Evolutionary conservation across 2,797 vertebrate species (phyloP).

Genomic region (Galagoides demidoff): DNA sequence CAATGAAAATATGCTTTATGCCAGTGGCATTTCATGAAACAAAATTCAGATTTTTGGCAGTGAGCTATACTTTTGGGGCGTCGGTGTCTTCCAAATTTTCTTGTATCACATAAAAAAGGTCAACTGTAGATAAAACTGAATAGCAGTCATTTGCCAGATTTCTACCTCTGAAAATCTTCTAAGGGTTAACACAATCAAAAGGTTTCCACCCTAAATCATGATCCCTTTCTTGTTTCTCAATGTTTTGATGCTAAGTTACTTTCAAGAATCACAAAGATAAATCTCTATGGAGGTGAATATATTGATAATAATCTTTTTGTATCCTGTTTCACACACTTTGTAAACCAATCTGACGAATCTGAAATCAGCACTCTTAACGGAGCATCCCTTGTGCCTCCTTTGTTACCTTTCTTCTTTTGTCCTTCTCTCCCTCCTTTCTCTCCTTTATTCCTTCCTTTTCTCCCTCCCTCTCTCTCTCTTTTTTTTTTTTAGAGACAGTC

Average conservation of each 20-base stretch:
- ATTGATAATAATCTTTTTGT: conserved; percentile 44
- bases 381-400: not conserved
- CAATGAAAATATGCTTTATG: conserved; percentile 76
- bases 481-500: too few species aligned
- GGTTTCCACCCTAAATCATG: conserved; percentile 51
- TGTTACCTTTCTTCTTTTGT: too few species aligned
- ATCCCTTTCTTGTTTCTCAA: not conserved
- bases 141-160: conserved; percentile 68
- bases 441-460: too few species aligned
- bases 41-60: conserved; percentile 74
- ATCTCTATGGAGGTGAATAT: conserved; percentile 26
- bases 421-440: too few species aligned
- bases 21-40: conserved; percentile 71
- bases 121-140: conserved; percentile 58
- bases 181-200: conserved; percentile 70
- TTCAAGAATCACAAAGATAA: conserved; percentile 61
- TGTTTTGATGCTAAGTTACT: conserved; percentile 52
- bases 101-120: conserved; percentile 65
- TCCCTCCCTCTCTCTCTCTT: too few species aligned
- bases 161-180: conserved; percentile 53
- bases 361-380: not conserved
- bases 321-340: conserved; percentile 38
- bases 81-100: conserved; percentile 60
- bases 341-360: not conserved
- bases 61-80: conserved; percentile 62